Base-by-base conservation (phyloP, 2,888 invertebrate species). In the Anthophora plumipes region DNA sequence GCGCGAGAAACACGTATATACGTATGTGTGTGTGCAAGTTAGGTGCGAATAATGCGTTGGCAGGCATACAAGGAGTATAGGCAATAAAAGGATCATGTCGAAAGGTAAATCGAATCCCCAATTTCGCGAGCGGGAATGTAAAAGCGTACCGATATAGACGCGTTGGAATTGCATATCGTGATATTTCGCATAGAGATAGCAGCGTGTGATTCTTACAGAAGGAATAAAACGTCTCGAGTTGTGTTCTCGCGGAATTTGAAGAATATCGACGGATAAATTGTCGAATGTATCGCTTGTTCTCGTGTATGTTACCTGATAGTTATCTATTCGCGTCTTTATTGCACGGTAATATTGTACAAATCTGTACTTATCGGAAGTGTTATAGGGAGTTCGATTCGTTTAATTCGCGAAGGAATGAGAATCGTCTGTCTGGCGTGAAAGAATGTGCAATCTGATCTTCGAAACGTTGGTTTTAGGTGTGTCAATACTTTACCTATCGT, bases 1-100 rank as follows among this genome's bases (percentile, higher is more conserved):
- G 20, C 41, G 20, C 7, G 25, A 11, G 46, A 48, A 31, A 31
- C 31, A 1, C n/a, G 48, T 31, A 52, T 60, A 66, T 55, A 66
- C 77, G 55, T 50, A 66, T 64, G 64, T 63, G 69, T 20, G 67
- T 17, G 60, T 48, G n/a, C 2, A 22, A 14, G 61, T 50, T 61
- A 48, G 39, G 22, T 25, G 43, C 41, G 39, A 55, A 52, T 60
- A 60, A 77, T 67, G 67, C 59, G 68, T 71, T 77, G 79, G 77
- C 77, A 80, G 41, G n/a, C 70, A 46, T 50, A 57, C 66, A 66
- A 55, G 55, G 22, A 39, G 25, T 3, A 9, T n/a, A 8, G 6
- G 12, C 25, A 61, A 67, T 66, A 61, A 80, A 64, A 61, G 80
- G 48, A 43, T 72, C 52, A n/a, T 20, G 73, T 14, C 37, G 20